phyloP scores from a whole-genome alignment of 2,113 vertebrate genomes.

The Origma solitaria region DNA sequence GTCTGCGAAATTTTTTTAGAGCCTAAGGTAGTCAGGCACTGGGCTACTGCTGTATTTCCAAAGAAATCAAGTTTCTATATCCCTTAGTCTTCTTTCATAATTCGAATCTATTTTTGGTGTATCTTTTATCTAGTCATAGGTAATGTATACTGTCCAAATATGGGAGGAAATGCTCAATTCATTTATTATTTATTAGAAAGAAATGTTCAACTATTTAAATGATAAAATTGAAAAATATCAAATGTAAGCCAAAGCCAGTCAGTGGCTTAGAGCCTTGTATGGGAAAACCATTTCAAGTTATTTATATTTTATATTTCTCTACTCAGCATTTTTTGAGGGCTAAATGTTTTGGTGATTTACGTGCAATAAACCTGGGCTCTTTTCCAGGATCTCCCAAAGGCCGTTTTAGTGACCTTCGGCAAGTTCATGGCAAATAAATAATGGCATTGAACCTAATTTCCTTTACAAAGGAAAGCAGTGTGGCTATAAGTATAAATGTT shows the following conservation, averaged over 20 bases:
- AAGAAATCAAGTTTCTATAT: not conserved
- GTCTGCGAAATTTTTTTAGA: not conserved
- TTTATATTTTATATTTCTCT: not conserved
- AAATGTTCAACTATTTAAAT: not conserved
- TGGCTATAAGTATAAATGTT: not conserved
- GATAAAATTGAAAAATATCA: not conserved
- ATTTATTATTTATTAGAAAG: not conserved
- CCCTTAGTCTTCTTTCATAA: not conserved
- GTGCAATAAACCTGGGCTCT: not conserved
- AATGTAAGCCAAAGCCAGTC: not conserved
- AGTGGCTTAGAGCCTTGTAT: not conserved
- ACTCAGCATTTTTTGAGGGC: not conserved
- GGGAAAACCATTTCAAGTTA: not conserved
- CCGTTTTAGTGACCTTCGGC: not conserved
- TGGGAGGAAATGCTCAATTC: not conserved
- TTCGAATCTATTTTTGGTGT: not conserved
- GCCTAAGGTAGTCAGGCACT: not conserved
- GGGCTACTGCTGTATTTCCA: not conserved
- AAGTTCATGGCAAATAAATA: not conserved
- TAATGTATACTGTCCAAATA: not conserved
- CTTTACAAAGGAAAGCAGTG: not conserved
- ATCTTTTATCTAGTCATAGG: not conserved
- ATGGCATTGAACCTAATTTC: not conserved
- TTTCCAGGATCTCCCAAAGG: not conserved
- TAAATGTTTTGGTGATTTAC: conserved; percentile 1